Base-by-base conservation (phyloP, 2,888 invertebrate species). In the Anarsia innoxiella region DNA sequence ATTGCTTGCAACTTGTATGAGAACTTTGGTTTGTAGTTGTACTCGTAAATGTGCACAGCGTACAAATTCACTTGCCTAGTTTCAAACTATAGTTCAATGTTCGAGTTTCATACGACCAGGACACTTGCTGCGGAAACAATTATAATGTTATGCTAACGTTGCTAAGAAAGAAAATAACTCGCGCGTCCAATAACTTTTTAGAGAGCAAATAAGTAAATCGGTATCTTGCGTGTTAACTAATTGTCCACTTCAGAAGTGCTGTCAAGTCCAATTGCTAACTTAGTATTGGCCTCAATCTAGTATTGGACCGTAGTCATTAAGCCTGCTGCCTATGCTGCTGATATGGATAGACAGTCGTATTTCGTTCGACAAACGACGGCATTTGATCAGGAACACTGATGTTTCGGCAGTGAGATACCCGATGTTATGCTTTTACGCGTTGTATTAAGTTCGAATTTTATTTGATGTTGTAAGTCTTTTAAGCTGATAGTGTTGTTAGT, bases 251-350 rank as follows among this genome's bases (percentile, higher is more conserved):
- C 71, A 66, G 60, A 56, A 49, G 54, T 51, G 62, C 56, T 67
- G 71, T 67, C 73, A 74, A 77, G 67, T 73, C 66, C 73, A 69
- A 65, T 66, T 59, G 60, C 69, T 71, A 69, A 75, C 66, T 75
- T 68, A 66, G 61, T 54, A 73, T 49, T 68, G 79, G 76, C 78
- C 78, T 70, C 77, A 66, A 72, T 75, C 68, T 69, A 66, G 68
- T 65, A 72, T 73, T 70, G 69, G 73, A 61, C 64, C 63, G 61
- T 69, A 68, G 74, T 76, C 76, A 77, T 80, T 79, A 77, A 73
- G 68, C 65, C 60, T 58, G 58, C 63, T 65, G 62, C 65, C 66
- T 64, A 59, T 57, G 51, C 51, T 56, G 52, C 65, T 66, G 58
- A 60, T 66, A 64, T 64, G 62, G 59, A 64, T 60, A 62, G 60